These are phyloP conservation scores for Anarrhichthys ocellatus DNA, from an alignment of 2,113 vertebrate genomes.

Conservation along the genomic window DNA sequence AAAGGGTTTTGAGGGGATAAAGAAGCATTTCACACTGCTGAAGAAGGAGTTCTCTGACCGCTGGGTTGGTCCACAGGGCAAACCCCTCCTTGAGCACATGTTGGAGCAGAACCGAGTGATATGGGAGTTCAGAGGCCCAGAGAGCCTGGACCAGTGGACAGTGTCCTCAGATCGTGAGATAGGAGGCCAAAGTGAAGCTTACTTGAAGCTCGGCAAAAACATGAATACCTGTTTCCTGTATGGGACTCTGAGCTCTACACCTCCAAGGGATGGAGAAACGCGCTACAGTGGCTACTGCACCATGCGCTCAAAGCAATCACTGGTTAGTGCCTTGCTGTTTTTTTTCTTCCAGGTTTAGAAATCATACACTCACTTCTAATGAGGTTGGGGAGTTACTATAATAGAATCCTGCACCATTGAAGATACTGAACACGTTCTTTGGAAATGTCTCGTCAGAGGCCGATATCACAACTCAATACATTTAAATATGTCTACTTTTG, in stretches of 20 bases:
- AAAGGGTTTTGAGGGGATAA: constrained; percentile 86
- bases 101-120: constrained; percentile 89
- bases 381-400: neutral
- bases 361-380: neutral
- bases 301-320: constrained; percentile 82
- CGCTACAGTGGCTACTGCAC: constrained; percentile 93
- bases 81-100: constrained; percentile 74
- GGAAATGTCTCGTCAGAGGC: neutral
- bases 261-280: constrained; percentile 90
- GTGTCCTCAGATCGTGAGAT: constrained; percentile 91
- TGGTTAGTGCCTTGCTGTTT: constrained; percentile 82
- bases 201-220: constrained; percentile 88
- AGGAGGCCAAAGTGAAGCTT: constrained; percentile 91
- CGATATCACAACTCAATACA: neutral
- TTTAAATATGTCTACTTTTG: neutral
- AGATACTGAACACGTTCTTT: neutral
- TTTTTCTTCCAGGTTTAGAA: neutral
- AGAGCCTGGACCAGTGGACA: constrained; percentile 89
- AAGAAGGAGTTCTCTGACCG: constrained; percentile 83
- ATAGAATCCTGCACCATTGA: neutral
- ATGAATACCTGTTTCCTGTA: constrained; percentile 87
- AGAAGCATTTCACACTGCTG: constrained; percentile 84
- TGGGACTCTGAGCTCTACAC: constrained; percentile 86
- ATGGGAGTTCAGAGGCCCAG: constrained; percentile 92
- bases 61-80: constrained; percentile 84